Evolutionary conservation across 2,113 vertebrate genomes (phyloP).

Genomic region (Datnioides undecimradiatus): DNA sequence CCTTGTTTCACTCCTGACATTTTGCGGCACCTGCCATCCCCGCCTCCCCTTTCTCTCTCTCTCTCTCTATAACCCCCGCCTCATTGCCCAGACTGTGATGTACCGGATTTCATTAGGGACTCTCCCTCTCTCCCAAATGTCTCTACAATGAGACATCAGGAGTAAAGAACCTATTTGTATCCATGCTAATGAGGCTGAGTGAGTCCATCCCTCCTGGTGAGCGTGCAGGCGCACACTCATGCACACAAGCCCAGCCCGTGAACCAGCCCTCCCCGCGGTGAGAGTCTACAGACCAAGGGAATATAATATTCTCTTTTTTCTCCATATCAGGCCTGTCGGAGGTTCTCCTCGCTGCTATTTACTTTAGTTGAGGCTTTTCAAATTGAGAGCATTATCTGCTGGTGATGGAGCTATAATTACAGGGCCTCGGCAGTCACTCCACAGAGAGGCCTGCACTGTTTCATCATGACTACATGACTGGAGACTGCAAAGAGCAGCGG

Average conservation of each 20-base stretch:
- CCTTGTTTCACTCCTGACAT: conserved; percentile 36
- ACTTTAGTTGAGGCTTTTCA: conserved; percentile 55
- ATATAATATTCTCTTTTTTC: conserved; percentile 62
- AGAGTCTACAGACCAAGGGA: conserved; percentile 39
- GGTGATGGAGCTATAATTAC: conserved; percentile 62
- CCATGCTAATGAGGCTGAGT: conserved; percentile 65
- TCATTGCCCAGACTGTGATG: conserved; percentile 37
- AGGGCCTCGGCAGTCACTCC: conserved; percentile 30
- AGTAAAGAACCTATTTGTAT: conserved; percentile 60
- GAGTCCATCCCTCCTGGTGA: conserved; percentile 57
- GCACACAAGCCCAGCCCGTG: conserved; percentile 5
- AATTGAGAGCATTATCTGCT: conserved; percentile 59
- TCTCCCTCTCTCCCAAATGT: conserved; percentile 37
- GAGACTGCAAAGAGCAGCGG: conserved; percentile 8
- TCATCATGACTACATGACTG: conserved; percentile 38
- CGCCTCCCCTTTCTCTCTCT: not conserved
- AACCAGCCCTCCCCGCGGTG: conserved; percentile 6
- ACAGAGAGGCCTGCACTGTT: conserved; percentile 27
- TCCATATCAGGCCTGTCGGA: conserved; percentile 40
- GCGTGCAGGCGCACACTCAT: conserved; percentile 2
- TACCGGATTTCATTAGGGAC: conserved; percentile 53
- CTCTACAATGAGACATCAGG: conserved; percentile 54
- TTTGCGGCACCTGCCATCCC: conserved; percentile 15
- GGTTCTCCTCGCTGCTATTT: conserved; percentile 49
- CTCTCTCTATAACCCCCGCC: conserved; percentile 8